Evolutionary conservation across 2,888 invertebrate species (phyloP), one percentile per base, ranked within the genome.

Genomic region (Oeneis ivallda): DNA sequence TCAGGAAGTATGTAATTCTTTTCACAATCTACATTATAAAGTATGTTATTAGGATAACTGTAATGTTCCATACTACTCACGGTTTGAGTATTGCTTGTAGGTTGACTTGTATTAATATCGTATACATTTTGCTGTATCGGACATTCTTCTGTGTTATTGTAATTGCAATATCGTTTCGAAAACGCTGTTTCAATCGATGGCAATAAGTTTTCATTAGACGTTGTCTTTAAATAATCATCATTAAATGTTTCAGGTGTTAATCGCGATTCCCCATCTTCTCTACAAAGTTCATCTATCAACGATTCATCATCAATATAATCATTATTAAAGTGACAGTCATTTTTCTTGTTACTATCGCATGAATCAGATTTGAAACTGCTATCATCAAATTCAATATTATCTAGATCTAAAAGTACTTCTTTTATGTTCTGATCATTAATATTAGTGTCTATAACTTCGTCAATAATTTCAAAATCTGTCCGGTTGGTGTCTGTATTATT

Each of bases 221-320:
- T 74, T 4, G 83, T 70, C 57, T 79, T 79, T 43, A 88, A 75
- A 72, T 84, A 86, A 57, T 86, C 87, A 69, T 88, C 88, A 69
- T 83, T 85, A 52, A 86, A 89, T 26, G 75, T 77, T 70, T 89
- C 88, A 41, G 89, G 87, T 2, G 86, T 82, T 26, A 87, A 69
- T 63, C 83, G 77, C 6, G 86, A 79, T 75, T 91, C 90, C 19
- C 80, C 79, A 37, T 92, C 92, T 78, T 92, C 92, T 77, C 91
- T 84, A 58, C 92, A 92, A 15, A 92, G 81, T 71, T 91, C 91
- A 64, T 92, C 92, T 50, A 92, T 89, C 11, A 92, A 73, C 13
- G 88, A 91, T 76, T 92, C 92, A 50, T 92, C 92, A 64, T 92
- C 92, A 53, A 92, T 91, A 50, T 91, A 91, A 57, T 91, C 90